phyloP scores from a whole-genome alignment of 2,888 invertebrate genomes.

The Glomeris marginata region DNA sequence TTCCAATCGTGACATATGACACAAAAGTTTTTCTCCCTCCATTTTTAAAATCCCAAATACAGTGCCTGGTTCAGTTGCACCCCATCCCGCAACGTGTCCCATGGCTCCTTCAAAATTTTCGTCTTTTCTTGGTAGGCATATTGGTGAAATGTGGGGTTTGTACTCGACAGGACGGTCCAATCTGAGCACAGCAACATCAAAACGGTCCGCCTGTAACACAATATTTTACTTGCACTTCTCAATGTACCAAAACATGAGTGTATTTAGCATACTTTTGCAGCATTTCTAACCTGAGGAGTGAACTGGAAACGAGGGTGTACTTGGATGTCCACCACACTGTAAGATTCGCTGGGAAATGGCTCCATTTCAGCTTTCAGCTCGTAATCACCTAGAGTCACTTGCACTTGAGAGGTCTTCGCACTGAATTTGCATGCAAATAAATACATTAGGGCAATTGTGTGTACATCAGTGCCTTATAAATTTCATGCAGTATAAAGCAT shows the following conservation, averaged over 20 bases:
- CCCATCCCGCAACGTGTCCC: conserved; percentile 17
- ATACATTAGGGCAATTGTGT: background rate
- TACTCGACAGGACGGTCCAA: conserved; percentile 44
- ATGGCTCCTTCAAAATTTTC: conserved; percentile 15
- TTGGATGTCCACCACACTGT: conserved; percentile 76
- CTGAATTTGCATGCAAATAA: background rate
- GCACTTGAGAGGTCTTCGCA: conserved; percentile 58
- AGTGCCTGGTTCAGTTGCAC: conserved; percentile 12
- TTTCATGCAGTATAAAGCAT: background rate
- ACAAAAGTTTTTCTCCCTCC: too few relatives aligned
- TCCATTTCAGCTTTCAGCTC: conserved; percentile 87
- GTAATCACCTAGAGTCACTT: conserved; percentile 82
- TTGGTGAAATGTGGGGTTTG: conserved; percentile 17
- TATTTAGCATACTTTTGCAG: too few relatives aligned
- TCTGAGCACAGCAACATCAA: conserved; percentile 77
- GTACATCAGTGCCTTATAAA: background rate
- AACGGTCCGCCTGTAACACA: conserved; percentile 36
- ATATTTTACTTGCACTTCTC: too few relatives aligned
- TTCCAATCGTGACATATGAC: too few relatives aligned
- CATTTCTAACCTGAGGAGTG: conserved; percentile 50
- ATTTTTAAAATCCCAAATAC: background rate
- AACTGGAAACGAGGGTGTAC: conserved; percentile 86
- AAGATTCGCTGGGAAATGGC: conserved; percentile 77
- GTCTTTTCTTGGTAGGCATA: conserved; percentile 15
- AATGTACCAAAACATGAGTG: too few relatives aligned